Evolutionary conservation across 1,140 invertebrate species (phyloP).

Genomic region (Coelopa frigida): DNA sequence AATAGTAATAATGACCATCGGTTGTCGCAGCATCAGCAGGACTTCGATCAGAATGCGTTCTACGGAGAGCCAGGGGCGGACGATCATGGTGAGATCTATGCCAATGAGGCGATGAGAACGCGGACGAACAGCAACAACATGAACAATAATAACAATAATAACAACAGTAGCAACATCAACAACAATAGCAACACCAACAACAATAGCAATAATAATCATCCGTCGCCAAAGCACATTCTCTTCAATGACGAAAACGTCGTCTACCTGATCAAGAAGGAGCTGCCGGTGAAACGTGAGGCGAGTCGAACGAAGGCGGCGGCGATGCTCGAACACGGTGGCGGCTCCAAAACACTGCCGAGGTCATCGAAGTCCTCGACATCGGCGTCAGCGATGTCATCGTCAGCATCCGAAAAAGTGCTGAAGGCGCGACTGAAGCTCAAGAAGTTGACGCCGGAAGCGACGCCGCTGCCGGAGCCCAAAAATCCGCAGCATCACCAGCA

Average conservation of each 20-base stretch:
- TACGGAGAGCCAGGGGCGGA: conserved; percentile 1
- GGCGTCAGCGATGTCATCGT: no score
- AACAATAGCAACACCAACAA: not conserved
- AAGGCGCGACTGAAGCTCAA: conserved; percentile 37
- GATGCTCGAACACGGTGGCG: no score
- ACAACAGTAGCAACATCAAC: not conserved
- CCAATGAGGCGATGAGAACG: not conserved
- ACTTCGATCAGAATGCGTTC: not conserved
- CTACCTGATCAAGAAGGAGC: conserved; percentile 39
- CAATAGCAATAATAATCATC: not conserved
- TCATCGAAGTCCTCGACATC: no score
- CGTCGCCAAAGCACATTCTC: conserved; percentile 32
- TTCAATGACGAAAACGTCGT: conserved; percentile 42
- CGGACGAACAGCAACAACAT: conserved; percentile 3
- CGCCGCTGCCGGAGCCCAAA: conserved; percentile 19
- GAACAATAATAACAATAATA: not conserved
- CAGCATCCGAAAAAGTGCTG: no score
- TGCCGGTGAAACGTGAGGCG: conserved; percentile 22
- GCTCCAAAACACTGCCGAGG: no score
- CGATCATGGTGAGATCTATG: no score
- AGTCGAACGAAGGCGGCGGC: not conserved
- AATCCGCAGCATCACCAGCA: conserved; percentile 20
- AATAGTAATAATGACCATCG: no score
- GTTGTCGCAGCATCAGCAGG: no score
- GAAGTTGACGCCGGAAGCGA: conserved; percentile 17